These are phyloP conservation scores for Xiphydria camelus DNA, from an alignment of 2,888 invertebrate genomes.

Conservation along the genomic window DNA sequence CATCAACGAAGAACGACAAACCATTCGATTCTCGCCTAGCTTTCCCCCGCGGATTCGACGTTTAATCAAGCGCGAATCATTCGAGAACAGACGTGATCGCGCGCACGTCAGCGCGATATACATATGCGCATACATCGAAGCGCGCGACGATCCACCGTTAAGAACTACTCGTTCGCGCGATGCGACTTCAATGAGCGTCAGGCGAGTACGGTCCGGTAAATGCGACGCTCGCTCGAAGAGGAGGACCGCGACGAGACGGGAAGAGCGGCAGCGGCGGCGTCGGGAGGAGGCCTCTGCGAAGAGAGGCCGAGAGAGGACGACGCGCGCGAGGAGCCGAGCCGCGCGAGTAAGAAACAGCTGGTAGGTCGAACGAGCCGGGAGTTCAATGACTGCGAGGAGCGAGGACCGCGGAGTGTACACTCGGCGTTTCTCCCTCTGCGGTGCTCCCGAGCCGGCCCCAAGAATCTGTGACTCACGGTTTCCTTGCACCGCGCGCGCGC, in stretches of 20 bases:
- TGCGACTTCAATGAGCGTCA: constrained; percentile 26
- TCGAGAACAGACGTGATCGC: too few relatives aligned
- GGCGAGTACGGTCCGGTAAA: constrained; percentile 11
- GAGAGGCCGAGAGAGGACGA: constrained; percentile 5
- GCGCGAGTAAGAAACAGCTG: constrained; percentile 52
- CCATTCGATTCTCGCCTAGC: too few relatives aligned
- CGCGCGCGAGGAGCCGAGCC: constrained; percentile 14
- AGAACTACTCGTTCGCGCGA: too few relatives aligned
- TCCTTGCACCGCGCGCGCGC: constrained; percentile 13
- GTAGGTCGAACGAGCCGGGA: constrained; percentile 47
- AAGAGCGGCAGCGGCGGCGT: background rate
- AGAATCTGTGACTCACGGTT: constrained; percentile 26
- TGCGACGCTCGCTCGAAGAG: background rate
- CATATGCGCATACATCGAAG: too few relatives aligned
- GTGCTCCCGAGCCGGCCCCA: constrained; percentile 18
- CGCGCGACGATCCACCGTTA: too few relatives aligned
- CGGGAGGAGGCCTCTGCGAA: background rate
- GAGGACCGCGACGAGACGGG: background rate
- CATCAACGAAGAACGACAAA: too few relatives aligned
- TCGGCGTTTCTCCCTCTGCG: constrained; percentile 5
- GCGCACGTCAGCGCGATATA: too few relatives aligned
- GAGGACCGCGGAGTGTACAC: constrained; percentile 30
- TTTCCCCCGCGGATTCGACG: too few relatives aligned
- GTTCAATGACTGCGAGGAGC: constrained; percentile 54
- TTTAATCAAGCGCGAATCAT: too few relatives aligned